A percentile compares a stretch with the other conserved stretches of the same genome.
Conservation (phyloP, 2,113 vertebrate species). For the Piaya cayana region DNA sequence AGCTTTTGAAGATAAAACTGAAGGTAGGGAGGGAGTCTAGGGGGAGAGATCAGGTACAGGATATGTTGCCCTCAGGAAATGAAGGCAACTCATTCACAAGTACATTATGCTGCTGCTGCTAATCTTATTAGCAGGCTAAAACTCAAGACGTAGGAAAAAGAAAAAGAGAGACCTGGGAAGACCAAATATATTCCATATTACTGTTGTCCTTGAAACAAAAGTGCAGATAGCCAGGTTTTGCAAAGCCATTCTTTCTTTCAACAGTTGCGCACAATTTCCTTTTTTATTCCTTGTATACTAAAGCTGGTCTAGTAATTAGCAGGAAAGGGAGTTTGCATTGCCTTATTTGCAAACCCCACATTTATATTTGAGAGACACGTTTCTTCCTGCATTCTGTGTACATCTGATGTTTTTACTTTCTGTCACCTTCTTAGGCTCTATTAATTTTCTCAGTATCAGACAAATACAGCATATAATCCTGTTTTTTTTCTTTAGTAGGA, state of each 20-base stretch:
- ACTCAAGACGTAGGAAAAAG: not conserved
- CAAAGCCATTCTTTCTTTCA: not conserved
- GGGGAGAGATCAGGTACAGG: not conserved
- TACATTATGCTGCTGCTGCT: not conserved
- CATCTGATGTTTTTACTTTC: not conserved
- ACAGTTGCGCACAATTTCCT: not conserved
- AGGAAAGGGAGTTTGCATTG: not conserved
- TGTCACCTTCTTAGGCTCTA: not conserved
- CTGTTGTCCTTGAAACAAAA: not conserved
- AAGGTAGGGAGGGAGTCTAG: fast-evolving
- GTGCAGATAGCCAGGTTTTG: not conserved
- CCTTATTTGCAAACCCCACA: not conserved
- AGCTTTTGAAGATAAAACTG: not conserved
- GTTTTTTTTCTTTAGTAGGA: not conserved
- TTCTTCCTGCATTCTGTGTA: not conserved
- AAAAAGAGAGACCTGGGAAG: not conserved
- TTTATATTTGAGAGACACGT: not conserved
- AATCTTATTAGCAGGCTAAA: not conserved
- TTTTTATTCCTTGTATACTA: not conserved
- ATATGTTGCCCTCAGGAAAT: not conserved
- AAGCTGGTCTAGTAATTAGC: not conserved
- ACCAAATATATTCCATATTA: not conserved
- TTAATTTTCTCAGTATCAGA: not conserved
- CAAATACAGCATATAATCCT: not conserved
- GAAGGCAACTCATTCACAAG: not conserved